Base-by-base conservation (phyloP, 2,797 vertebrate genomes). In the Alauda arvensis region DNA sequence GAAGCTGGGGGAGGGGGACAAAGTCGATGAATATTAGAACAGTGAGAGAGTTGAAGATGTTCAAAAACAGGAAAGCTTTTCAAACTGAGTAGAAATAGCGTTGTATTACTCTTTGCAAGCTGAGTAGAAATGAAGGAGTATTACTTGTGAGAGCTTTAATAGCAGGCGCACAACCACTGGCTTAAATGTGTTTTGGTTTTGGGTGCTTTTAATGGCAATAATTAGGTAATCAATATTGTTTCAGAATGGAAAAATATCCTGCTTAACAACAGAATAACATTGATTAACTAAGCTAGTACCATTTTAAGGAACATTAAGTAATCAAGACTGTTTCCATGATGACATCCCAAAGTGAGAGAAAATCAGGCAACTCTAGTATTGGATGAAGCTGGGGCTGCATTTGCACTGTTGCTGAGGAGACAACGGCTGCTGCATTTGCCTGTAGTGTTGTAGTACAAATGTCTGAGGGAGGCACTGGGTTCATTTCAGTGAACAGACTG, bases 201-300 rank as follows among this genome's bases (percentile, higher is more conserved):
- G 65, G 60, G 80, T 84, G 68, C 55, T 84, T 94, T 83, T 94
- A 95, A 94, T 85, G 77, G 91, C 77, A 87, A 89, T 86, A 90
- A 95, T 94, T 88, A 89, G 61, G 71, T 84, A 91, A 95, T 94
- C 93, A 91, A 93, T 94, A 90, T 67, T 82, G 83, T 90, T 95
- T 93, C 80, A 93, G 87, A 93, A 90, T 65, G 83, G 51, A 79
- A 95, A 91, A 94, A 87, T 92, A 91, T 75, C 90, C 89, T 86
- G 48, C 80, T 91, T 89, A 90, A 89, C 83, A 93, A 86, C 68
- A 92, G 88, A 93, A 93, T 84, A 74, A 75, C 83, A 94, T 77
- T 95, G 93, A 95, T 92, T 93, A 87, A 56, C 68, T 89, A 84
- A 89, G 77, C 75, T 71, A 77, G 80, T 63, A 87, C 75, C 80